phyloP scores from a whole-genome alignment of 2,888 invertebrate species.

The Sminthurinus aureus region DNA sequence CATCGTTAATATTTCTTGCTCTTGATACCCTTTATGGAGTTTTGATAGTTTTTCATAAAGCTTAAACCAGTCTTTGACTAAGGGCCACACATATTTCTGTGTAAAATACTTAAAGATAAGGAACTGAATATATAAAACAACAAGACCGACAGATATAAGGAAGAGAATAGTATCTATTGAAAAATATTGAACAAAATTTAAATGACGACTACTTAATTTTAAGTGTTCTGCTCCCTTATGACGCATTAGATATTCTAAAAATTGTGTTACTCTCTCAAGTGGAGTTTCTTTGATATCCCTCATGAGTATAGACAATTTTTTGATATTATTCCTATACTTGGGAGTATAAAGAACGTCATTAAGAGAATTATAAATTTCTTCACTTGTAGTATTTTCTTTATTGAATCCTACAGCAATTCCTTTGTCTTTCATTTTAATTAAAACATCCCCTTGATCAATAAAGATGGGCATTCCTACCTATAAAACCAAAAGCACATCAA shows the following conservation, averaged over 20 bases:
- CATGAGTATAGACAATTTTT: conserved; percentile 58
- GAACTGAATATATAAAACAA: not conserved
- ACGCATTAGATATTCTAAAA: conserved; percentile 61
- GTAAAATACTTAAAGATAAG: conserved; percentile 6
- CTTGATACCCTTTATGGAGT: not conserved
- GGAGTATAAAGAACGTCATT: conserved; percentile 59
- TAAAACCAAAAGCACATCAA: too few relatives aligned
- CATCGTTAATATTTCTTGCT: not conserved
- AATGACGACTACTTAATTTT: conserved; percentile 59
- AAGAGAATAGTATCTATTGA: conserved; percentile 61
- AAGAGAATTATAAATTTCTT: conserved; percentile 59
- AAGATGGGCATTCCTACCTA: conserved; percentile 62
- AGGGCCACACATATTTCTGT: conserved; percentile 1
- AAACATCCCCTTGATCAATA: conserved; percentile 63
- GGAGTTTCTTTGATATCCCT: conserved; percentile 59
- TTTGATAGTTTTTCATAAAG: too few relatives aligned
- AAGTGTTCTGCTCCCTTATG: conserved; percentile 62
- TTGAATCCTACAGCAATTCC: conserved; percentile 60
- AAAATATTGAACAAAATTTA: conserved; percentile 61
- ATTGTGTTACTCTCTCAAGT: conserved; percentile 60
- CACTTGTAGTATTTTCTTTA: conserved; percentile 58
- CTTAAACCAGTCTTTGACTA: not conserved
- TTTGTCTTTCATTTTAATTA: conserved; percentile 61
- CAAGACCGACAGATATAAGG: not conserved
- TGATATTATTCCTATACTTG: conserved; percentile 56